phyloP scores from a whole-genome alignment of 1,140 invertebrate species.

The Pararge aegeria region DNA sequence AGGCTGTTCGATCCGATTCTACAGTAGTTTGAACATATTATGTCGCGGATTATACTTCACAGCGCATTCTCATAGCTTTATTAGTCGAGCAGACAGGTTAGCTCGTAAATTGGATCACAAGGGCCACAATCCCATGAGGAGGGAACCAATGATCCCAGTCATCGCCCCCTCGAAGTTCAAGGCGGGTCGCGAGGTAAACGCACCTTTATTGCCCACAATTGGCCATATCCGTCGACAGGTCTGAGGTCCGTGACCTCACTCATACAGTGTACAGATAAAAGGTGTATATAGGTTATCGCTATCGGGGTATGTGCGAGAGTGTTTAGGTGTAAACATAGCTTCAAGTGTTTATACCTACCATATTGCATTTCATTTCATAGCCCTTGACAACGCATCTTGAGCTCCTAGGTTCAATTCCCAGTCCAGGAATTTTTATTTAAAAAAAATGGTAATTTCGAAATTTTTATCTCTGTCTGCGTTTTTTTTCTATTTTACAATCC shows the following conservation, averaged over 20 bases:
- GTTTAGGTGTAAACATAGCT: too few species aligned
- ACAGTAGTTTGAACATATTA: too few species aligned
- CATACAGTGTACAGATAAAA: conserved; percentile 34
- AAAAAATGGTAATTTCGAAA: too few species aligned
- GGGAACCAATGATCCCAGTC: conserved; percentile 21
- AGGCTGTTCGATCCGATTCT: too few species aligned
- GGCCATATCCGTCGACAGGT: conserved; percentile 50
- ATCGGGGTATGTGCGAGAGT: conserved; percentile 5
- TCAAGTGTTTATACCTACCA: too few species aligned
- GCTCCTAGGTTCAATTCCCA: too few species aligned
- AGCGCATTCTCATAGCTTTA: conserved; percentile 10
- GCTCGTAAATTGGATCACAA: conserved; percentile 16
- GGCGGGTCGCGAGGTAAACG: conserved; percentile 64
- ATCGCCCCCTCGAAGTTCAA: conserved; percentile 56
- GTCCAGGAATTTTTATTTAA: too few species aligned
- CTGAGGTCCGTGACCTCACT: conserved; percentile 47
- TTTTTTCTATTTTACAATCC: too few species aligned
- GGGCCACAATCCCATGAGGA: conserved; percentile 28
- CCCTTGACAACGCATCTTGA: too few species aligned
- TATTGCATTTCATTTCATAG: too few species aligned
- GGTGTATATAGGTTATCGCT: conserved; percentile 32
- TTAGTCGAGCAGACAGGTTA: conserved; percentile 28
- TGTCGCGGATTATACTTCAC: not conserved
- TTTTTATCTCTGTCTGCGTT: too few species aligned
- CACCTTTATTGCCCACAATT: conserved; percentile 68